Conservation (phyloP, 1,140 invertebrate genomes). For the Drosophila willistoni region DNA sequence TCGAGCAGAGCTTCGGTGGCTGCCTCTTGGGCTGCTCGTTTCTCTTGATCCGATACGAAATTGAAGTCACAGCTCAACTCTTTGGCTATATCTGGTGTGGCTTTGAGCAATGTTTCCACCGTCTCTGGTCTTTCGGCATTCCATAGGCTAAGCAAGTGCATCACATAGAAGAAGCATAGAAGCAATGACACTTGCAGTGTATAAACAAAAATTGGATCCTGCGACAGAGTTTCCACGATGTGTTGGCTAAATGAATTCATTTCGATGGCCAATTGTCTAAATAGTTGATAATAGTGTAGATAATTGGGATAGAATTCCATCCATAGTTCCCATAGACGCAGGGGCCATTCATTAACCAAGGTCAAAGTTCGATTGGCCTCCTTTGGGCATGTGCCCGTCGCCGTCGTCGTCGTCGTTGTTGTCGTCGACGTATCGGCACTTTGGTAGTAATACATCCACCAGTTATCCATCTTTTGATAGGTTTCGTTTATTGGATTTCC, state of each 20-base stretch:
- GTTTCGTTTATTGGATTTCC: constrained; percentile 47
- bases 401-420: background rate
- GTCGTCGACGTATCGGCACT: too few relatives aligned
- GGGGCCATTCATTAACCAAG: constrained; percentile 13
- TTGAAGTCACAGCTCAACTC: constrained; percentile 71
- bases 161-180: constrained; percentile 67
- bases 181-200: constrained; percentile 54
- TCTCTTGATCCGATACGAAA: constrained; percentile 71
- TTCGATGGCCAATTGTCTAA: constrained; percentile 12
- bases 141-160: constrained; percentile 51
- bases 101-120: background rate
- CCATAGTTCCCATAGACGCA: constrained; percentile 30
- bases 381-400: constrained; percentile 46
- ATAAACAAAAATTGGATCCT: constrained; percentile 59
- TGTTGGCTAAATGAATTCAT: constrained; percentile 3
- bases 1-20: constrained; percentile 69
- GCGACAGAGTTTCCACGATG: constrained; percentile 35
- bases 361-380: constrained; percentile 63
- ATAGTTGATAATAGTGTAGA: constrained; percentile 26
- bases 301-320: constrained; percentile 36
- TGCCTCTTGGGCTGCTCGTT: constrained; percentile 66
- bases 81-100: constrained; percentile 41
- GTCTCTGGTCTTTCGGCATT: constrained; percentile 10
- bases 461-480: constrained; percentile 48
- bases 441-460: constrained; percentile 36